Base-by-base conservation (phyloP, 2,113 vertebrate species). In the Lophius piscatorius region DNA sequence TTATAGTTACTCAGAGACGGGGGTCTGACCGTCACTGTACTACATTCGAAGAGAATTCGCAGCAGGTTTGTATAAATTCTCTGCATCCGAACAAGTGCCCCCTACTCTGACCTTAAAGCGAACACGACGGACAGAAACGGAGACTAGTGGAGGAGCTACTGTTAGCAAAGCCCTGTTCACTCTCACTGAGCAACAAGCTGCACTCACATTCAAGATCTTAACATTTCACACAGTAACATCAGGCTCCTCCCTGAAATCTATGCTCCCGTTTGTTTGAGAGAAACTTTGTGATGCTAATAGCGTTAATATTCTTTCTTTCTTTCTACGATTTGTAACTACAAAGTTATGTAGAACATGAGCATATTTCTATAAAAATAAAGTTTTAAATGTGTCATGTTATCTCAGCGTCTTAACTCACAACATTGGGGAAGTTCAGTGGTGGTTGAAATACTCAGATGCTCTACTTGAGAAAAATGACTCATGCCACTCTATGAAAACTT, bases 301-400 rank as follows among this genome's bases (percentile, higher is more conserved):
- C 63, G 54, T 81, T 87, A 69, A 89, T 88, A 84, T 82, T 87
- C 73, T 80, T 81, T 76, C 75, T n/a, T n/a, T n/a, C 76, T 89
- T 91, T 91, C 83, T 90, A 90, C 75, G 5, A 81, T 82, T 88
- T 90, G 80, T 90, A 87, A 90, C 75, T 79, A 75, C 78, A 84
- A 84, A 81, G 61, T 68, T 67, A 76, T 82, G 85, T 84, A 87
- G 87, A 78, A 86, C 85, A 74, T 85, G 67, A 84, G 78, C 84
- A 80, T 90, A 90, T 92, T 91, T 91, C 88, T 91, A 85, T 88
- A 88, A 28, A 57, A 92, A 91, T 91, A 91, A 92, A 63, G 65
- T 83, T 88, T 87, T 73, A 83, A 89, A 88, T 73, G 80, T 85
- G 80, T 54, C 29, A 33, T 41, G 1, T 71, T 41, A 58, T 80